Evolutionary conservation across 2,888 invertebrate genomes (phyloP), one percentile per base, ranked within the genome.

Genomic region (Ophonus ardosiacus): DNA sequence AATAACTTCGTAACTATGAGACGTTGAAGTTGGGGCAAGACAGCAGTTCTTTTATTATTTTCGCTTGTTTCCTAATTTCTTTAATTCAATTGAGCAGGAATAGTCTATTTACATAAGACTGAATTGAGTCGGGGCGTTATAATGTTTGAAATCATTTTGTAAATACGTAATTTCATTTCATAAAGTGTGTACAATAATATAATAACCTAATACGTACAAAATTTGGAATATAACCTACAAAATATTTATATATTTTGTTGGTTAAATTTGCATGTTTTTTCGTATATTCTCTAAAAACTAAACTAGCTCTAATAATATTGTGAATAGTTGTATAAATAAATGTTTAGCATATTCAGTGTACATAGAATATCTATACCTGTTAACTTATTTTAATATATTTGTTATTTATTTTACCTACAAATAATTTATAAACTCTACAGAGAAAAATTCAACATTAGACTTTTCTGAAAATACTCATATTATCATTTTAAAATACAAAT

Each of bases 301-400:
- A 68, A 15, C n/a, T 38, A 38, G 43, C 40, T 17, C 43, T 43
- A 43, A 18, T 43, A 40, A 74, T 17, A 40, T 24, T 74, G 71
- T 74, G 71, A 43, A 74, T 74, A 74, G 71, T 43, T 74, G 71
- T 74, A 74, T 74, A 74, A 74, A 74, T 74, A 74, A 74, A 43
- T 74, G 43, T 74, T 74, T 74, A 74, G 71, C 71, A 40, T 74
- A 68, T n/a, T 74, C 17, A 74, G 18, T 74, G 71, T 74, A 74
- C 71, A 74, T 74, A 74, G 71, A 17, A 43, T 74, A 74, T 43
- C 18, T 74, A 43, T 74, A 74, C 18, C 18, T 74, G 43, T 74
- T 74, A 74, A 68, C n/a, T 31, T 38, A 68, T 68, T 63, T 63
- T 18, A 63, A 21, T 68, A 15, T 38, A 68, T 68, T 68, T 68